Percentiles rank a stretch among this genome's conserved stretches.
Evolutionary conservation across 2,888 invertebrate genomes (phyloP).

Genomic region (Aphodius granarius): DNA sequence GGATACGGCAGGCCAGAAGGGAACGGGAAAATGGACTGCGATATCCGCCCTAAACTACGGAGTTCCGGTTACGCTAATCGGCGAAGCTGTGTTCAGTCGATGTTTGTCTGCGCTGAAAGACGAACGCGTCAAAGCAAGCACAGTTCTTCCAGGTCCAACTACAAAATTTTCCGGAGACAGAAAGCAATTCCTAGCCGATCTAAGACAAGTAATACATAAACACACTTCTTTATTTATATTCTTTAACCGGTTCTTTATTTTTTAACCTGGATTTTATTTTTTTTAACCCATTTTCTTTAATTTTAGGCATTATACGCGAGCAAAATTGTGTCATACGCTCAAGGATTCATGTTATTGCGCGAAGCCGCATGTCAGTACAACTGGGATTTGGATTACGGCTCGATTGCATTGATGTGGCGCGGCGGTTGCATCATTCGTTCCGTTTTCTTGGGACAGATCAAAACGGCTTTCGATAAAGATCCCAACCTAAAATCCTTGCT

Average conservation of each 20-base stretch:
- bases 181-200: conserved; percentile 77
- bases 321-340: conserved; percentile 98
- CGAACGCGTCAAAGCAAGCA: conserved; percentile 84
- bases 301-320: conserved; percentile 90
- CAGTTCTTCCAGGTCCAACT: conserved; percentile 70
- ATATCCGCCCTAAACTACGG: conserved; percentile 95
- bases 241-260: not conserved
- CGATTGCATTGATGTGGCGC: conserved; percentile 99
- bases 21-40: conserved; percentile 99
- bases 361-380: conserved; percentile 89
- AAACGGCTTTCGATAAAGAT: conserved; percentile 90
- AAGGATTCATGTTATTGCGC: conserved; percentile 94
- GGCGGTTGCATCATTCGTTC: conserved; percentile 98
- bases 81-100: conserved; percentile 96
- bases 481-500: conserved; percentile 84
- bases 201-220: conserved; percentile 61
- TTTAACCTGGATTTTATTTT: no score
- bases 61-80: conserved; percentile 96
- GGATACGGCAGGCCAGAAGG: conserved; percentile 97
- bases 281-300: no score
- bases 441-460: conserved; percentile 87
- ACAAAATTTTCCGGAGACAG: conserved; percentile 71
- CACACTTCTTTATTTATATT: not conserved
- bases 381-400: conserved; percentile 97
- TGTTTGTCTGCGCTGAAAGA: conserved; percentile 90